Evolutionary conservation across 1,140 invertebrate genomes (phyloP).

Genomic region (Macrostomum lignano): DNA sequence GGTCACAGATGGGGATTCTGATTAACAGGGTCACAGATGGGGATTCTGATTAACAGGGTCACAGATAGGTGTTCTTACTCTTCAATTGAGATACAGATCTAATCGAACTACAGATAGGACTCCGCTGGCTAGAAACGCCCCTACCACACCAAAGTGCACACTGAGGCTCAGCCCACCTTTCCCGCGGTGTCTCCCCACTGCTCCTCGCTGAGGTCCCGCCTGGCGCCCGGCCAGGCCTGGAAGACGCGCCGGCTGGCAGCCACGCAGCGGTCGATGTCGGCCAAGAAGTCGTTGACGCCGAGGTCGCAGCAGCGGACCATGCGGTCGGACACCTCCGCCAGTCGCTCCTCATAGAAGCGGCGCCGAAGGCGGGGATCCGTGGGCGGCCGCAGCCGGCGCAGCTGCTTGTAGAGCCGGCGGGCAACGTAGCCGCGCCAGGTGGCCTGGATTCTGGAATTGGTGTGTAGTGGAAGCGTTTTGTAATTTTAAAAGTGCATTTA

Average conservation of each 20-base stretch:
- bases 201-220: conserved; percentile 11
- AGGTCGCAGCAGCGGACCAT: conserved; percentile 21
- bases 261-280: conserved; percentile 16
- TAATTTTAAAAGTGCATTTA: too few species aligned
- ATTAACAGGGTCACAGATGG: too few species aligned
- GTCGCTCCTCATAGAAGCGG: conserved; percentile 22
- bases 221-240: conserved; percentile 14
- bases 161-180: too few species aligned
- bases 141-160: too few species aligned
- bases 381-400: conserved; percentile 18
- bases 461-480: too few species aligned
- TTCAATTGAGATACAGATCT: too few species aligned
- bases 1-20: too few species aligned
- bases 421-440: conserved; percentile 25
- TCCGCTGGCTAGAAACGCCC: too few species aligned
- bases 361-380: conserved; percentile 19
- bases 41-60: too few species aligned
- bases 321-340: conserved; percentile 20
- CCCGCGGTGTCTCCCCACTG: conserved; percentile 19
- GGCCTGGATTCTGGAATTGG: conserved; percentile 22
- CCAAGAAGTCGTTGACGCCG: conserved; percentile 15
- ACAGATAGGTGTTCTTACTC: too few species aligned
- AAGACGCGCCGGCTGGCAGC: conserved; percentile 15
- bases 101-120: too few species aligned
- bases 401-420: conserved; percentile 18